Evolutionary conservation across 2,888 invertebrate species (phyloP).

Genomic region (Lepidocyrtoides sp.): DNA sequence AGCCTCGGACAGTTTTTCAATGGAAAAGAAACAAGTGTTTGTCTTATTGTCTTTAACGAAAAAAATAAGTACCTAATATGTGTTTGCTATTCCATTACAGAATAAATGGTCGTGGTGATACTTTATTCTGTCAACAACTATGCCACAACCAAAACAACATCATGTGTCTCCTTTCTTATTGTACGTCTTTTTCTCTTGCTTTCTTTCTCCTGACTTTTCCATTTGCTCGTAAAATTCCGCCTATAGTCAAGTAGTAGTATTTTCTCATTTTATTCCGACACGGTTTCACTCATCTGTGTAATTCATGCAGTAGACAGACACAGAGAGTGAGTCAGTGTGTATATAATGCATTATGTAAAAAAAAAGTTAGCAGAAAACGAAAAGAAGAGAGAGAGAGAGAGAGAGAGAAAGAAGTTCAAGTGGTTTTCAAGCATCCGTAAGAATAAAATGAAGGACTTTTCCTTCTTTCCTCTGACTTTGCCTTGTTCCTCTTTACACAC

Average conservation of each 20-base stretch:
- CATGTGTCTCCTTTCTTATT: constrained; percentile 23
- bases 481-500: constrained; percentile 48
- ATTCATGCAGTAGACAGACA: constrained; percentile 60
- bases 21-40: constrained; percentile 44
- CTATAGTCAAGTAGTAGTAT: constrained; percentile 48
- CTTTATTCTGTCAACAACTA: constrained; percentile 9
- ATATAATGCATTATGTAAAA: constrained; percentile 46
- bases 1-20: not conserved
- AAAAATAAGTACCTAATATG: constrained; percentile 3
- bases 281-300: constrained; percentile 72
- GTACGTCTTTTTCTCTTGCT: not conserved
- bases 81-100: not conserved
- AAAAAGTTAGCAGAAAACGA: constrained; percentile 1
- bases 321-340: constrained; percentile 17
- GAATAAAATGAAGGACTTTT: constrained; percentile 43
- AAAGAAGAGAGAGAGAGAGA: constrained; percentile 19
- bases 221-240: constrained; percentile 66
- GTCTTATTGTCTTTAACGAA: constrained; percentile 46
- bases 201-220: constrained; percentile 52
- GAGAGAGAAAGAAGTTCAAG: constrained; percentile 40
- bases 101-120: not conserved
- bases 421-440: constrained; percentile 52
- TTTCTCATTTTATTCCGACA: constrained; percentile 66
- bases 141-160: constrained; percentile 31
- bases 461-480: not conserved